Base-by-base conservation (phyloP, 1,140 invertebrate species). In the Stegodyphus dumicola region DNA sequence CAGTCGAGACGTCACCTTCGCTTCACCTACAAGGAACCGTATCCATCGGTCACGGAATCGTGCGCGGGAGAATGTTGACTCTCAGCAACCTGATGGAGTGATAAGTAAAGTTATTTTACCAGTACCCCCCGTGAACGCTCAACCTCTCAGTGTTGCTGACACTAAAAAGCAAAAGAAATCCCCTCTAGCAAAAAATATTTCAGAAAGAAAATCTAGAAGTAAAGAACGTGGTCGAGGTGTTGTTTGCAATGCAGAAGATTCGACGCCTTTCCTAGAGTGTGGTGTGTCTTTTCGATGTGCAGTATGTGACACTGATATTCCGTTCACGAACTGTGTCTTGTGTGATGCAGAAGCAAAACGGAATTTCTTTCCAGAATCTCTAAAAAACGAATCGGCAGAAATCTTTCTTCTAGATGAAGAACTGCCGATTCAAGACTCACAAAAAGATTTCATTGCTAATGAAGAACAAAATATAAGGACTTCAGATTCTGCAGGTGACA, bases 311-410 rank as follows among this genome's bases (percentile, higher is more conserved):
- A 52, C 51, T n/a, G 74, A 76, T 10, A 67, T 84, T 6, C 81
- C 81, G 13, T 77, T 76, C 64, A 69, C 71, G 52, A 84, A 84
- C 74, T 84, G 81, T 53, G 74, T 69, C 51, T 48, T 84, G 17
- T 84, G 81, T 48, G 54, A 53, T 17, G 81, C 81, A 67, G 81
- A 74, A 17, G 67, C 80, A 11, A 70, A 70, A 60, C 60, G 56
- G 56, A 9, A 15, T 15, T 15, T 60, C 56, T 15, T 60, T 15
- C 15, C 33, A 33, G 33, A 33, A 33, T 33, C 33, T 33, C 33
- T 33, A 3, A 33, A 33, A 33, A 33, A 33, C 33, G 33, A 33
- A 60, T 67, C 17, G 11, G 65, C 9, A 13, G 65, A 15, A 7
- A 5, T 67, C 17, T 67, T 17, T 13, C 11, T n/a, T 1, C 10